Evolutionary conservation across 2,797 vertebrate species (phyloP).

Genomic region (Gallinago solitaria): DNA sequence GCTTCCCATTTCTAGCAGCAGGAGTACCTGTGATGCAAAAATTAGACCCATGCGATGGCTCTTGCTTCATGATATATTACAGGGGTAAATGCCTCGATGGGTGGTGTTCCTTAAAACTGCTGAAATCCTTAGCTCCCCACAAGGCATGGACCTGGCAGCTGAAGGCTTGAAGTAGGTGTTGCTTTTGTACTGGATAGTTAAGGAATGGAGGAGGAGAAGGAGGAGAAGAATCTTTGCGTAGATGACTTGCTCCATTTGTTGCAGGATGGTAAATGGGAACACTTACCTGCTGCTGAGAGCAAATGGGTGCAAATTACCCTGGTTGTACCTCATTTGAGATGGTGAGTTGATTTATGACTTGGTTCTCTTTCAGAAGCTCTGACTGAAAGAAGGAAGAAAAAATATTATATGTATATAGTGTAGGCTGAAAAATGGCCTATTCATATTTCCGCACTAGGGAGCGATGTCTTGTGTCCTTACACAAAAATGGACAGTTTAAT

Average conservation of each 20-base stretch:
- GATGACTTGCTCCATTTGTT: neutral
- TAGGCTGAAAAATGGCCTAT: neutral
- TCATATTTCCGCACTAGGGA: neutral
- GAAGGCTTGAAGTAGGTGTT: neutral
- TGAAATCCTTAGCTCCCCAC: neutral
- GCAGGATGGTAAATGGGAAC: neutral
- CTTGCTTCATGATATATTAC: neutral
- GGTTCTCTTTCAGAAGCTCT: neutral
- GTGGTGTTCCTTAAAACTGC: neutral
- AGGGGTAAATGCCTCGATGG: neutral
- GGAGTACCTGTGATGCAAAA: neutral
- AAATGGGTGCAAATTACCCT: neutral
- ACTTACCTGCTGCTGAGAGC: neutral
- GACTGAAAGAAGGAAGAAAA: neutral
- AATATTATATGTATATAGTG: neutral
- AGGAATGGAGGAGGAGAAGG: neutral
- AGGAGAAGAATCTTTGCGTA: neutral
- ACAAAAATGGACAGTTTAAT: neutral
- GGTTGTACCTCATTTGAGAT: neutral
- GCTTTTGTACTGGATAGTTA: neutral
- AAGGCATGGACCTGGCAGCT: neutral
- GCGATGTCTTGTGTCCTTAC: fast-evolving
- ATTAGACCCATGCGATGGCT: neutral
- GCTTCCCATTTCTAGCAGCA: neutral
- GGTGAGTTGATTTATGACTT: neutral